These are phyloP conservation scores for Riparia riparia DNA, from an alignment of 2,113 vertebrate genomes.

Conservation along the genomic window DNA sequence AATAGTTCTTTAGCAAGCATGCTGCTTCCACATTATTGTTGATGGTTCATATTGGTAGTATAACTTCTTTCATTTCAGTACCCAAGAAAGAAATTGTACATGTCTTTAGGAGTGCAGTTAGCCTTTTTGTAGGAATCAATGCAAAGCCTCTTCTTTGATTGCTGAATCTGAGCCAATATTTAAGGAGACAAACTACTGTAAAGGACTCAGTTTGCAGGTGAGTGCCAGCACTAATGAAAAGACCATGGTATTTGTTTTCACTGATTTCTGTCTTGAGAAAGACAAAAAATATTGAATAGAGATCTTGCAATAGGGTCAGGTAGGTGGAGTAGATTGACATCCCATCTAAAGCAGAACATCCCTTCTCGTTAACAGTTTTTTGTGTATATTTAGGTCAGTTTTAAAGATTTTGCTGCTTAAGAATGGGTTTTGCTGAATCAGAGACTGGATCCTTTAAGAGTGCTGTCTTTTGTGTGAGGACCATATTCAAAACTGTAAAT, in stretches of 20 bases:
- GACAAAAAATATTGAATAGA: neutral
- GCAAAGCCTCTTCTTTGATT: accelerated
- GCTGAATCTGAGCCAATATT: neutral
- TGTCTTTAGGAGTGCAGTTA: neutral
- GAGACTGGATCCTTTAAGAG: neutral
- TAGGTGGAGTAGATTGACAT: neutral
- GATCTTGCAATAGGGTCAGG: neutral
- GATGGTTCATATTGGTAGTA: neutral
- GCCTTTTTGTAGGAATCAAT: neutral
- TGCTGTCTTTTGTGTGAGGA: neutral
- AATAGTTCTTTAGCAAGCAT: neutral
- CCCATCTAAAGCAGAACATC: neutral
- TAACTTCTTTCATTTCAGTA: neutral
- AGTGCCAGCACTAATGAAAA: neutral
- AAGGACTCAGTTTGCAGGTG: neutral
- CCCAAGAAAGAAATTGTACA: neutral
- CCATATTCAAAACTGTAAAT: slow-evolving; percentile 4
- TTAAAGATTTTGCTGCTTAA: neutral
- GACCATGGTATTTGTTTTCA: neutral
- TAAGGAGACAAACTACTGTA: neutral
- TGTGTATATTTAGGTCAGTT: neutral
- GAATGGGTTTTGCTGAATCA: neutral
- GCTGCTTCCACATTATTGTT: neutral
- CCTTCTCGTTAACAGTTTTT: neutral
- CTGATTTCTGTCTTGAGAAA: neutral